phyloP scores from a whole-genome alignment of 2,888 invertebrate genomes.

The Autographa gamma region DNA sequence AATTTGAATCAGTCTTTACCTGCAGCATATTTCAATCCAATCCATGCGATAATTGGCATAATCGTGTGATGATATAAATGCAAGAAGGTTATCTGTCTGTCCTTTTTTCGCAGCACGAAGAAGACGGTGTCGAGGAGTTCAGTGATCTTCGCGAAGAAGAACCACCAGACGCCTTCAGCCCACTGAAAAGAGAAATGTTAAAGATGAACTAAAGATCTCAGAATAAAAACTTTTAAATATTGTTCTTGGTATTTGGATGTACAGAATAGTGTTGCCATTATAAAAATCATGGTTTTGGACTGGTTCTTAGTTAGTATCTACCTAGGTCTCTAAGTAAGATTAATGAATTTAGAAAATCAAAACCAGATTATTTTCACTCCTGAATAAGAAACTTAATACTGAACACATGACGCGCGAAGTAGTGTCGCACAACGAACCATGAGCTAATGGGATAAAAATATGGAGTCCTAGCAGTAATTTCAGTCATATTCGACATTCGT shows the following conservation, averaged over 20 bases:
- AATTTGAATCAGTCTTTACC: slow-evolving; percentile 73
- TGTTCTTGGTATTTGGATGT: not conserved
- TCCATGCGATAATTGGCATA: slow-evolving; percentile 93
- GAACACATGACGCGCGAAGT: too few relatives aligned
- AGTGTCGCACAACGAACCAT: too few relatives aligned
- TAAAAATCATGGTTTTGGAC: too few relatives aligned
- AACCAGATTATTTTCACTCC: too few relatives aligned
- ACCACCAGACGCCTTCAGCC: slow-evolving; percentile 90
- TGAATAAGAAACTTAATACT: too few relatives aligned
- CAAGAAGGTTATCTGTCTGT: slow-evolving; percentile 94
- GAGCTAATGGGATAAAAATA: too few relatives aligned
- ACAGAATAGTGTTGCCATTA: too few relatives aligned
- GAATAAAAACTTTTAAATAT: not conserved
- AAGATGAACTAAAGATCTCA: not conserved
- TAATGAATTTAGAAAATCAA: too few relatives aligned
- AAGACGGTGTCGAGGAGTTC: slow-evolving; percentile 95
- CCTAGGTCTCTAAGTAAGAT: too few relatives aligned
- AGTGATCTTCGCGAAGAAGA: slow-evolving; percentile 92
- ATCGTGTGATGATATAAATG: slow-evolving; percentile 96
- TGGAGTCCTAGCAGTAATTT: too few relatives aligned
- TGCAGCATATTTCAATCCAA: slow-evolving; percentile 91
- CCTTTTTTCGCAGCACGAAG: slow-evolving; percentile 96
- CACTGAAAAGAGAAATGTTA: slow-evolving; percentile 73
- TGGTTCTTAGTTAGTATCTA: too few relatives aligned
- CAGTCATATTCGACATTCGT: too few relatives aligned